Evolutionary conservation across 2,113 vertebrate species (phyloP), one percentile per base, ranked within the genome.

Genomic region (Brachyhypopomus gauderio): DNA sequence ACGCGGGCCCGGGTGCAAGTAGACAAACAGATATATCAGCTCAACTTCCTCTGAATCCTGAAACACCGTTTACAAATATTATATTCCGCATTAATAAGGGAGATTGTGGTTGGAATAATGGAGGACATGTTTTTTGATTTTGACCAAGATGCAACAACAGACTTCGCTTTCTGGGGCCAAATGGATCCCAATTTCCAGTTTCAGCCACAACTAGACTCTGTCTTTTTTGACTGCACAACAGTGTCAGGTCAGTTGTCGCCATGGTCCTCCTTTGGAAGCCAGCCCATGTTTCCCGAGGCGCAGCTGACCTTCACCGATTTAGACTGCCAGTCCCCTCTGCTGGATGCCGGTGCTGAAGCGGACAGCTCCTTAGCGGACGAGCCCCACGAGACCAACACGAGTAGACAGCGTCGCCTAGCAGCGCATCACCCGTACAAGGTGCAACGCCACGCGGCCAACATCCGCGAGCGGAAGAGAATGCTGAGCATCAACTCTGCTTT

Each of bases 391-490:
- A 79, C 41, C 34, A 36, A 16, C 63, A 36, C 83, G 77, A 84
- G 6, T 23, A 75, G 86, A 52, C 72, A 72, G 45, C 36, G 79
- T 3, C 14, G 71, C 3, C 5, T 87, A 0, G 60, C 38, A 63
- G 11, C 64, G 2, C 78, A 86, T 11, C 91, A 86, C 17, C 92
- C 92, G 1, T 90, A 90, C 86, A 89, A 91, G 83, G 92, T 90
- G 76, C 93, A 94, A 89, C 89, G 94, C 0, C 88, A 93, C 0
- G 94, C 92, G 0, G 94, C 95, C 82, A 94, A 95, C 86, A 86
- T 95, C 82, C 89, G 94, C 0, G 94, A 94, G 87, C 91, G 95
- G 66, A 93, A 91, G 85, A 86, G 92, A 83, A 96, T 92, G 93
- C 88, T 93, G 52, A 93, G 89, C 86, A 92, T 93, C 85, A 95